Evolutionary conservation across 2,888 invertebrate genomes (phyloP).

Genomic region (Frankliniella fusca): DNA sequence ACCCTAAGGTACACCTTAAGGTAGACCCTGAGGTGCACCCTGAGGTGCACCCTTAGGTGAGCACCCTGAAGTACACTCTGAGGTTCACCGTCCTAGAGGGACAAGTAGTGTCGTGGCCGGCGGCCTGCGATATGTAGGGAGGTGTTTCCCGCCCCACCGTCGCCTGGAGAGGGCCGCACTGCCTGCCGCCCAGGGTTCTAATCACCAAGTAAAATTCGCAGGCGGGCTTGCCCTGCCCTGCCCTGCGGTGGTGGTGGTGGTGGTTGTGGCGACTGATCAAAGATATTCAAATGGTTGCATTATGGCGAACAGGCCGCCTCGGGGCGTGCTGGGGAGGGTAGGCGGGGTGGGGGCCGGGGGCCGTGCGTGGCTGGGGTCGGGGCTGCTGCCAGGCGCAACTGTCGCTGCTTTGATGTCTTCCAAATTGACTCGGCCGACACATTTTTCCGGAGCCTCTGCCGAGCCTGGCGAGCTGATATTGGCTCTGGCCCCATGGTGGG

Average conservation of each 20-base stretch:
- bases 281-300: constrained; percentile 18
- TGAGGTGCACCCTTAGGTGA: too few species aligned
- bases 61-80: too few species aligned
- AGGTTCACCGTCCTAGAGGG: too few species aligned
- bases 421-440: constrained; percentile 9
- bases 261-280: background rate
- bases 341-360: background rate
- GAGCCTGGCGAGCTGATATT: background rate
- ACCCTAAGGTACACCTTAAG: too few species aligned
- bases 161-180: background rate
- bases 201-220: constrained; percentile 20
- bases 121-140: too few species aligned
- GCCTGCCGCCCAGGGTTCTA: background rate
- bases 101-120: too few species aligned
- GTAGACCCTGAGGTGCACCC: too few species aligned
- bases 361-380: background rate
- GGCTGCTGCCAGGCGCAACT: background rate
- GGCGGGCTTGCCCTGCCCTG: background rate
- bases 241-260: too few species aligned
- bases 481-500: background rate
- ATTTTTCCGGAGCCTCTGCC: background rate
- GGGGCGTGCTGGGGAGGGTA: background rate
- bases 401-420: constrained; percentile 4
- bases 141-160: too few species aligned
- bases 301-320: background rate